Conservation (phyloP, 2,113 vertebrate species). For the Kobus ellipsiprymnus region DNA sequence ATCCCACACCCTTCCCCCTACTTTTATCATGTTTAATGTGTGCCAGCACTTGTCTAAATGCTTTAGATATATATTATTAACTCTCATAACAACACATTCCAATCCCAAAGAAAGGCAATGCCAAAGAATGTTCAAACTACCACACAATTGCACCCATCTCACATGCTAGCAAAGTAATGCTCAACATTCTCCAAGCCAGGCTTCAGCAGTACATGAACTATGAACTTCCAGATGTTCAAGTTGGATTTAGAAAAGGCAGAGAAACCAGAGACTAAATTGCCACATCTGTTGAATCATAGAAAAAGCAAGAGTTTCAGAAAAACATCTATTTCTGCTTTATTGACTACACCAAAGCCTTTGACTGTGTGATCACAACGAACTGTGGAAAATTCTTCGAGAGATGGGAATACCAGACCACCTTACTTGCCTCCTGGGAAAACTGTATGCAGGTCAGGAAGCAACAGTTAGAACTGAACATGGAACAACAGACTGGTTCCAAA, state of each 20-base stretch:
- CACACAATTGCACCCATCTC: not conserved
- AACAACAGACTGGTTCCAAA: not conserved
- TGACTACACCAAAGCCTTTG: not conserved
- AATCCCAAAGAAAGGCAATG: not conserved
- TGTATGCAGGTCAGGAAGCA: not conserved
- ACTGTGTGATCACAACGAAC: not conserved
- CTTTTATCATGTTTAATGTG: accelerated
- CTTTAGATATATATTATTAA: not conserved
- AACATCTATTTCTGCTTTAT: not conserved
- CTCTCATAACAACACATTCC: not conserved
- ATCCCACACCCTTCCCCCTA: not conserved
- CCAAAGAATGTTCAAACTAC: not conserved
- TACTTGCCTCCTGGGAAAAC: not conserved
- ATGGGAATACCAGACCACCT: not conserved
- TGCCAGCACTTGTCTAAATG: not conserved
- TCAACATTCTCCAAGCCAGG: not conserved
- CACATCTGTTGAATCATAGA: not conserved
- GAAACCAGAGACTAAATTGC: not conserved
- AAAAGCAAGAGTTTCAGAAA: not conserved
- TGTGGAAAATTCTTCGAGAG: not conserved
- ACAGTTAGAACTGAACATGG: not conserved
- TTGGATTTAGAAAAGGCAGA: not conserved
- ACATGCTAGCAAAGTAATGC: accelerated
- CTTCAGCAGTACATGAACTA: not conserved
- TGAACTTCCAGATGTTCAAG: not conserved